These are phyloP conservation scores for Anthophora plumipes DNA, from an alignment of 2,888 invertebrate genomes.

Conservation along the genomic window DNA sequence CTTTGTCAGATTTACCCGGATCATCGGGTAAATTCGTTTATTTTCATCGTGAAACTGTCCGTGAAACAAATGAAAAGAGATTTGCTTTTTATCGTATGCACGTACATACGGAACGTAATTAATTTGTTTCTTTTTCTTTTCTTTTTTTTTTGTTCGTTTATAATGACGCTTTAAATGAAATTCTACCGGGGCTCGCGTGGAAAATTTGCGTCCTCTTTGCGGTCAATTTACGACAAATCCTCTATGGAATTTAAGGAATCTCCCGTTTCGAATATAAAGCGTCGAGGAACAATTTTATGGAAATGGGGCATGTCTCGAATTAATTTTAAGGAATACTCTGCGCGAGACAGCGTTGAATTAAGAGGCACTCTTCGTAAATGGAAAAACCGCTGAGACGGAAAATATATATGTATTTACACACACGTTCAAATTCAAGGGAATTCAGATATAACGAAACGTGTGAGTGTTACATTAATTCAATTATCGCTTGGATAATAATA, in stretches of 20 bases:
- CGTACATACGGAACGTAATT: not conserved
- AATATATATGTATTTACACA: not conserved
- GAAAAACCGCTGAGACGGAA: not conserved
- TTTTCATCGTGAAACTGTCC: not conserved
- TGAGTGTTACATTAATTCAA: not conserved
- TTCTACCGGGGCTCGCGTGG: not conserved
- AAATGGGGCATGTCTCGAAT: not conserved
- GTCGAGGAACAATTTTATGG: conserved; percentile 9
- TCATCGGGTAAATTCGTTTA: not conserved
- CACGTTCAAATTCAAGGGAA: not conserved
- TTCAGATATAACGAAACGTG: not conserved
- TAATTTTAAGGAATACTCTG: not conserved
- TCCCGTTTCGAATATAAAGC: not conserved
- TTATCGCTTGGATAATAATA: too few species aligned
- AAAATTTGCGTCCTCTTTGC: not conserved
- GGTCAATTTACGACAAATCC: not conserved
- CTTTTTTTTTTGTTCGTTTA: not conserved
- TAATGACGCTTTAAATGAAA: not conserved
- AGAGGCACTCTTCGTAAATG: not conserved
- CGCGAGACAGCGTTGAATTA: not conserved
- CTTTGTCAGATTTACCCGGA: not conserved
- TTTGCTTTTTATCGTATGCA: not conserved
- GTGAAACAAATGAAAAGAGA: too few species aligned
- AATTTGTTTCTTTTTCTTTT: not conserved
- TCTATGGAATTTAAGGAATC: not conserved